Percentiles rank a stretch among this genome's conserved stretches.
These are phyloP conservation scores for Apis cerana DNA, from an alignment of 1,140 invertebrate species.

Conservation along the genomic window DNA sequence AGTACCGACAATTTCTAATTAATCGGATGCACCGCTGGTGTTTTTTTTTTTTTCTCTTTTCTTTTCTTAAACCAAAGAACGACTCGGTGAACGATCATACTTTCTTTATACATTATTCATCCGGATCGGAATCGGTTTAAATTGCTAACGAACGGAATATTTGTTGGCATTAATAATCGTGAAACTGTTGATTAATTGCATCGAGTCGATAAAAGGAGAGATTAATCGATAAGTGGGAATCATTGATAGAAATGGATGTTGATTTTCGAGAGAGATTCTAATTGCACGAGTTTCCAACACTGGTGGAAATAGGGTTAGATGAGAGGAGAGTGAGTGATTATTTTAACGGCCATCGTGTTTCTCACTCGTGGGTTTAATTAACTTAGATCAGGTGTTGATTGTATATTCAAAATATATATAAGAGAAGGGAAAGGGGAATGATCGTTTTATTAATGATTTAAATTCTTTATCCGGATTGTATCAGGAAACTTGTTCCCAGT, in stretches of 20 bases:
- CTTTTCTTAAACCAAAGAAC: neutral
- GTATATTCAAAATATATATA: neutral
- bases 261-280: neutral
- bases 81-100: neutral
- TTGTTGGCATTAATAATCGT: slow-evolving; percentile 17
- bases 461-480: too few species aligned
- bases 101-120: slow-evolving; percentile 30
- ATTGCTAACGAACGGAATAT: neutral
- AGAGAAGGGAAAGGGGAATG: neutral
- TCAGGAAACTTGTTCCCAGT: too few species aligned
- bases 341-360: neutral
- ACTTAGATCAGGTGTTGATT: neutral
- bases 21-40: neutral
- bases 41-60: neutral
- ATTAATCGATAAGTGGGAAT: neutral
- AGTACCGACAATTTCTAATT: neutral
- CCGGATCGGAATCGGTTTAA: neutral
- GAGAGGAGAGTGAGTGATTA: neutral
- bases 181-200: slow-evolving; percentile 3
- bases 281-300: neutral
- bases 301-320: neutral
- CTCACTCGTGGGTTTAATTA: neutral
- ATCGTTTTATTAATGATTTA: too few species aligned
- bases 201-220: slow-evolving; percentile 1
- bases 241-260: too few species aligned